Base-by-base conservation (phyloP, 2,888 invertebrate species). In the Zeuzera pyrina region DNA sequence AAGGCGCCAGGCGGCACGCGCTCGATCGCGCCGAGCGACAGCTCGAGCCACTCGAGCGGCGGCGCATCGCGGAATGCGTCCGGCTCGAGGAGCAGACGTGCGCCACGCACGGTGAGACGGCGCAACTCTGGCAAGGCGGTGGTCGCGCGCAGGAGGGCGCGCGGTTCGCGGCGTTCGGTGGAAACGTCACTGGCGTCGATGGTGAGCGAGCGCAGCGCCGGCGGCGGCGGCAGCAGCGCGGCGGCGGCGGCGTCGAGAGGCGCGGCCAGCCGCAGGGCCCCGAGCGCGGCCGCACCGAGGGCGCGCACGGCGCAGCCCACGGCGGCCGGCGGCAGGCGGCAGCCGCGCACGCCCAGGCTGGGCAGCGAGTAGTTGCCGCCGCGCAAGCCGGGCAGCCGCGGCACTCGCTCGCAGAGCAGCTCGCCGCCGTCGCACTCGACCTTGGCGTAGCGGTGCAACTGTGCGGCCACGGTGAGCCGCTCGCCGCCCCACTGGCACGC, bases 171-270 rank as follows among this genome's bases (percentile, higher is more conserved):
- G 14, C 25, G 26, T 10, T 14, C 11, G 8, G 25, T 12, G 6
- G 25, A n/a, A 6, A 13, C 12, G 13, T 15, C 19, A 8, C 29
- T 8, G 13, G 14, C 35, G 3, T 33, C 26, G 11, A 38, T 14
- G 12, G 38, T 16, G 5, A 33, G 35, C 15, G 33, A 3, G 4
- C 33, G 25, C 7, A 38, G 12, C 29, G 26, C 8, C 8, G 14
- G 15, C 26, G 29, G 29, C 29, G 7, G 19, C 78, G 74, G 91
- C 91, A 14, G 15, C 15, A 15, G 14, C 15, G 28, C 0, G 91
- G 4, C n/a, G 8, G 2, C 15, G 15, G 92, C 54, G 92, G 64
- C 0, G 91, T 91, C 52, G n/a, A 89, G 92, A 22, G 91, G 68
- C 87, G 90, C 38, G 85, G 86, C 10, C 91, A 10, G 6, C 28